Conservation (phyloP, 2,113 vertebrate species). For the Chionomys nivalis region DNA sequence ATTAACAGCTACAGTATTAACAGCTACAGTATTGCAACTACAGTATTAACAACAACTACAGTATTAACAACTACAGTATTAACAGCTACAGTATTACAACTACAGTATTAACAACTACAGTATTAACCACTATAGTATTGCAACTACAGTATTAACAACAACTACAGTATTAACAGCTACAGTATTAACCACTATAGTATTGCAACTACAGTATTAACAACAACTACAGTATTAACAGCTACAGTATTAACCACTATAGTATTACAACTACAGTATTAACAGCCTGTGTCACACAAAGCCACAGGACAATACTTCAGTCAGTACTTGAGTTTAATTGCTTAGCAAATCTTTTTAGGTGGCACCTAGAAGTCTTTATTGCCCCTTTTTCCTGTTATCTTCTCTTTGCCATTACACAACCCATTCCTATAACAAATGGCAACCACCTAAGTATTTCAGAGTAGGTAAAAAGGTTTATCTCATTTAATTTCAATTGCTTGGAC, state of each 20-base stretch:
- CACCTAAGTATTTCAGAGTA: conserved; percentile 37
- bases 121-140: no score
- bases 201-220: neutral
- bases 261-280: neutral
- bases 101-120: no score
- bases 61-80: neutral
- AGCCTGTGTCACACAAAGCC: neutral
- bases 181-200: neutral
- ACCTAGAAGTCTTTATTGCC: conserved; percentile 33
- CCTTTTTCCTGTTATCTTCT: neutral
- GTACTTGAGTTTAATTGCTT: conserved; percentile 14
- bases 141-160: neutral
- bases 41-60: conserved; percentile 3
- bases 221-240: neutral
- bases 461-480: conserved; percentile 23
- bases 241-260: no score
- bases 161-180: no score
- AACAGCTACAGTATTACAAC: neutral
- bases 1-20: neutral
- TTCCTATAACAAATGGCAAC: conserved; percentile 15
- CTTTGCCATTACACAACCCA: neutral
- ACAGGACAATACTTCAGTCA: neutral
- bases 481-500: neutral
- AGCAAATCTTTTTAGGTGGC: conserved; percentile 45
- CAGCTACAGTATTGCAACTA: no score